Evolutionary conservation across 2,113 vertebrate genomes (phyloP), one percentile per base, ranked within the genome.

Genomic region (Scatophagus argus): DNA sequence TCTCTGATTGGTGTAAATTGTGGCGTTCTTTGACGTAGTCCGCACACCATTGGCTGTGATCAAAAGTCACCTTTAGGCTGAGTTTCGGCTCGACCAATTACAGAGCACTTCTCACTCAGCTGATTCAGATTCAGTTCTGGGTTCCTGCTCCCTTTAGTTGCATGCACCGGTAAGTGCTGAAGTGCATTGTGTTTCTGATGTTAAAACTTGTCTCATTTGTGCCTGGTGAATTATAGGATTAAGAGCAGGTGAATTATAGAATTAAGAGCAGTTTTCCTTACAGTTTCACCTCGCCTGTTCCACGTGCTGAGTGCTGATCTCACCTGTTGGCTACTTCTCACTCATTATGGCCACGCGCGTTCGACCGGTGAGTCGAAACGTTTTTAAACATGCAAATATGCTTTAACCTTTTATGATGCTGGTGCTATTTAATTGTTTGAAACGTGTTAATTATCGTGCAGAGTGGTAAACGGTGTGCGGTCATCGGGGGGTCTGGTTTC

Each of bases 401-500:
- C 8, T 60, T 14, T 1, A 3, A 6, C 25, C 4, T 21, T 14
- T 27, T 12, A 6, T 25, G 36, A 31, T 31, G 38, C 44, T 11
- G 6, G 0, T 16, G 64, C 1, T n/a, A 5, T 31, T 4, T 31
- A 1, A 64, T 7, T 17, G 12, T 8, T 27, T 27, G 23, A 32
- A 17, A 2, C 27, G 44, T 36, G 1, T 51, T 1, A n/a, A 1
- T 51, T 3, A 6, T 12, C 5, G 0, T 6, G 11, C 92, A 99
- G 98, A 91, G 93, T 32, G 93, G 7, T 49, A 97, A 95, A 80
- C 95, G 90, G 9, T 99, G 98, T 59, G 89, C 95, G 0, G 97
- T 99, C 27, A 96, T 99, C 0, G 98, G 98, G 0, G 98, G 98
- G 8, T 98, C 96, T 0, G 98, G 98, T 0, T 99, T 99, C 92